Conservation (phyloP, 2,113 vertebrate species). For the Onychostruthus taczanowskii region DNA sequence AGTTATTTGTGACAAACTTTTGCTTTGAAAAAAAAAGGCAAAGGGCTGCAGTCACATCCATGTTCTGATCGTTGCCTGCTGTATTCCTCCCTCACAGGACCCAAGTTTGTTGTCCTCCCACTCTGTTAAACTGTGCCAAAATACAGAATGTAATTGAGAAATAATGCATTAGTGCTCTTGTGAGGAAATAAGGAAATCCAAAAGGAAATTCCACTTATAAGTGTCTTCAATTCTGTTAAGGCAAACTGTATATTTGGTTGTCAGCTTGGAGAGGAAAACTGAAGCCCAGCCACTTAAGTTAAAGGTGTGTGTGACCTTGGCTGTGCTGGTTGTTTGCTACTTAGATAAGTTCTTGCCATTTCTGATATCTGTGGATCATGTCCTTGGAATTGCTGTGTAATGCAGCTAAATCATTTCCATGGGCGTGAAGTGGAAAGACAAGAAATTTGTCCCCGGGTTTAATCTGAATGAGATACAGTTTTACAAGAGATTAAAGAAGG, state of each 20-base stretch:
- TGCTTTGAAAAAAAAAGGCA: background rate
- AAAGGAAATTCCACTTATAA: slow-evolving; percentile 13
- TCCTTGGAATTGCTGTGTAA: background rate
- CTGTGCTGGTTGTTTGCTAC: background rate
- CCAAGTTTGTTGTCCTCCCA: background rate
- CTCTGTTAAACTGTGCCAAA: background rate
- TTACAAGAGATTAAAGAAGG: background rate
- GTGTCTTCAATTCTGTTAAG: background rate
- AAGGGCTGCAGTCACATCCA: background rate
- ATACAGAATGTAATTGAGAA: background rate
- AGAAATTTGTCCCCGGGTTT: background rate
- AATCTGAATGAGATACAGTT: background rate
- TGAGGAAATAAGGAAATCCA: background rate
- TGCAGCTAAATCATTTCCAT: background rate
- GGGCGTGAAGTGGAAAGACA: background rate
- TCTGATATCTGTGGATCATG: background rate
- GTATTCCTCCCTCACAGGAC: background rate
- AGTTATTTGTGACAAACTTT: background rate
- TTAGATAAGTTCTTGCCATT: background rate
- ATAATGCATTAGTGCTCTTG: background rate
- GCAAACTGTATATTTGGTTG: background rate
- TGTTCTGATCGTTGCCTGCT: background rate
- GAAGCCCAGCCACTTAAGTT: background rate
- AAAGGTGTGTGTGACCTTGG: background rate
- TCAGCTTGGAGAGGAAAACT: background rate